These are phyloP conservation scores for Fragum fragum DNA, from an alignment of 2,888 invertebrate species.

Conservation along the genomic window DNA sequence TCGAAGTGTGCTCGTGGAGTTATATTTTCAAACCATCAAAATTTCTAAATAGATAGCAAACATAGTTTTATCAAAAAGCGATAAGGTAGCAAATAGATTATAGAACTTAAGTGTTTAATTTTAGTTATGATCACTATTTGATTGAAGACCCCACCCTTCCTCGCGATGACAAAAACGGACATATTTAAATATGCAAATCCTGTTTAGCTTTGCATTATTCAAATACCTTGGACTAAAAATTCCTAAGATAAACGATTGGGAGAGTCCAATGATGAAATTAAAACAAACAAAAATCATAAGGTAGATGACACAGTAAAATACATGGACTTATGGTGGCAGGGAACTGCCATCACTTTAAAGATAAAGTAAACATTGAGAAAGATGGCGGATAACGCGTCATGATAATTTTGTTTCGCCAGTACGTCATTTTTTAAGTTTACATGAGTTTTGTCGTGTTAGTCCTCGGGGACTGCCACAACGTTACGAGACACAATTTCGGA, in stretches of 20 bases:
- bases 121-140: background rate
- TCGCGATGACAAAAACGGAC: background rate
- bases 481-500: too few species aligned
- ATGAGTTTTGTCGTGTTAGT: too few species aligned
- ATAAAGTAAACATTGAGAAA: too few species aligned
- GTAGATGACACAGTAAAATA: background rate
- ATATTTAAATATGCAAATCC: conserved; percentile 1
- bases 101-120: background rate
- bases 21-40: too few species aligned
- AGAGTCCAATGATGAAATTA: background rate
- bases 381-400: too few species aligned
- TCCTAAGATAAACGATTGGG: background rate
- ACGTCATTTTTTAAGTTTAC: too few species aligned
- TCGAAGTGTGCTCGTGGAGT: too few species aligned
- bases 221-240: conserved; percentile 2
- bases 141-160: background rate
- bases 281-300: background rate
- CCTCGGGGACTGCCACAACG: too few species aligned
- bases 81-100: background rate
- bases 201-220: background rate
- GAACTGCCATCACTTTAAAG: too few species aligned
- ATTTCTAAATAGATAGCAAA: background rate
- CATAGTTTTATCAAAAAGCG: background rate
- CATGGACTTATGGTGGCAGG: too few species aligned
- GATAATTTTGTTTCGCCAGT: too few species aligned